A percentile compares a stretch with the other conserved stretches of the same genome.
Conservation (phyloP, 1,140 invertebrate genomes). For the Drosophila parabipectinata region DNA sequence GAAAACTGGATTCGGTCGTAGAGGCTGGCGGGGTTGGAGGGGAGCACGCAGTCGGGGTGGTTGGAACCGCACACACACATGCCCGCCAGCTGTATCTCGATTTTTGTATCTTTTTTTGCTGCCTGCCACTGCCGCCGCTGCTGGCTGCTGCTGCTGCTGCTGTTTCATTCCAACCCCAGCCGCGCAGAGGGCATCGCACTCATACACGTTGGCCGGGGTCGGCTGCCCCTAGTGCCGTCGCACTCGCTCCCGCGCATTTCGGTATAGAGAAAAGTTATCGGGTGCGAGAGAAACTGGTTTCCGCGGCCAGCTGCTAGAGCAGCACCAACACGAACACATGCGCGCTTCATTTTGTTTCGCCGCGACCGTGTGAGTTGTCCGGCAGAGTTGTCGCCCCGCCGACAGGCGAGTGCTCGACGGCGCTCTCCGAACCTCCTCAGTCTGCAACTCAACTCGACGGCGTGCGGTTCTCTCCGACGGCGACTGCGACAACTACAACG, state of each 20-base stretch:
- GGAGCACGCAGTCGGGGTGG: constrained; percentile 52
- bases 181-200: constrained; percentile 37
- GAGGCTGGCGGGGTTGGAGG: constrained; percentile 12
- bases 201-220: constrained; percentile 10
- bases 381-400: constrained; percentile 63
- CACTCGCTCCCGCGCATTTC: constrained; percentile 60
- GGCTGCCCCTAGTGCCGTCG: constrained; percentile 45
- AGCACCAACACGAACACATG: constrained; percentile 55
- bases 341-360: constrained; percentile 75
- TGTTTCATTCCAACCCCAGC: constrained; percentile 74
- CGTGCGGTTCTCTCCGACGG: constrained; percentile 43
- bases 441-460: constrained; percentile 59
- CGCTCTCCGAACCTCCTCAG: constrained; percentile 23
- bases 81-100: constrained; percentile 72
- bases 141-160: constrained; percentile 45
- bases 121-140: constrained; percentile 20
- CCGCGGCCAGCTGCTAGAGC: constrained; percentile 4
- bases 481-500: not conserved
- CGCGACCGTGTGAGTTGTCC: not conserved
- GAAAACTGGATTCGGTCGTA: constrained; percentile 63
- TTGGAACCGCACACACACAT: constrained; percentile 66
- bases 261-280: constrained; percentile 73
- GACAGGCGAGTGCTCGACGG: not conserved
- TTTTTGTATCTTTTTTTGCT: constrained; percentile 28
- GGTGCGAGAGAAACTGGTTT: constrained; percentile 65